A percentile compares a stretch with the other conserved stretches of the same genome.
Conservation (phyloP, 2,113 vertebrate genomes). For the Hypocryptadius cinnamomeus region DNA sequence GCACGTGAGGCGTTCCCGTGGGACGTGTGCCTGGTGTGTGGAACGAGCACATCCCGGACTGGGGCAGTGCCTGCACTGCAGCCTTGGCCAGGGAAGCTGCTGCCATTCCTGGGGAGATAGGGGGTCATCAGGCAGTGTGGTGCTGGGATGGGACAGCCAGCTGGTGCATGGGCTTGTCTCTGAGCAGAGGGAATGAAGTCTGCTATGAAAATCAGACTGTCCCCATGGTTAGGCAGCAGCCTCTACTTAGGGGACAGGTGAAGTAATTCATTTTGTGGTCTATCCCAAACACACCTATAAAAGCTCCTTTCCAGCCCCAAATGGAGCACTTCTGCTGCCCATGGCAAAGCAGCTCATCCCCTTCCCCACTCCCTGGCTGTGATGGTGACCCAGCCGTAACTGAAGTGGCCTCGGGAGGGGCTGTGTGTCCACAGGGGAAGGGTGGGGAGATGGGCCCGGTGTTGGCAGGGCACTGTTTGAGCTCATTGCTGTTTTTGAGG, state of each 20-base stretch:
- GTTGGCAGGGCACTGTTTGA: background rate
- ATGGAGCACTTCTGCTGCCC: background rate
- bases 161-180: background rate
- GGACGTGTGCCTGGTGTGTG: background rate
- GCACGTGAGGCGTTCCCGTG: background rate
- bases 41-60: fast-evolving
- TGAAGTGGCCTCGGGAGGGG: background rate
- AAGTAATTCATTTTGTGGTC: background rate
- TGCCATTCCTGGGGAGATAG: fast-evolving
- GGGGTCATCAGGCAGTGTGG: background rate
- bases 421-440: background rate
- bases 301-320: background rate
- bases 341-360: background rate
- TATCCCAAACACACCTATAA: fast-evolving
- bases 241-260: background rate
- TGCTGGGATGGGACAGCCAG: fast-evolving
- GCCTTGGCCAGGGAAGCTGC: background rate
- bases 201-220: fast-evolving
- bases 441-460: background rate
- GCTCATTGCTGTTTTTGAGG: conserved; percentile 32
- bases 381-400: background rate
- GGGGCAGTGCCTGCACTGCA: background rate
- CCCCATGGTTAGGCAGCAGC: background rate
- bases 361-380: background rate
- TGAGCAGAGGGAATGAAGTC: background rate